A percentile compares a stretch with the other conserved stretches of the same genome.
Evolutionary conservation across 2,797 vertebrate species (phyloP).

Genomic region (Chelidonichthys spinosus): DNA sequence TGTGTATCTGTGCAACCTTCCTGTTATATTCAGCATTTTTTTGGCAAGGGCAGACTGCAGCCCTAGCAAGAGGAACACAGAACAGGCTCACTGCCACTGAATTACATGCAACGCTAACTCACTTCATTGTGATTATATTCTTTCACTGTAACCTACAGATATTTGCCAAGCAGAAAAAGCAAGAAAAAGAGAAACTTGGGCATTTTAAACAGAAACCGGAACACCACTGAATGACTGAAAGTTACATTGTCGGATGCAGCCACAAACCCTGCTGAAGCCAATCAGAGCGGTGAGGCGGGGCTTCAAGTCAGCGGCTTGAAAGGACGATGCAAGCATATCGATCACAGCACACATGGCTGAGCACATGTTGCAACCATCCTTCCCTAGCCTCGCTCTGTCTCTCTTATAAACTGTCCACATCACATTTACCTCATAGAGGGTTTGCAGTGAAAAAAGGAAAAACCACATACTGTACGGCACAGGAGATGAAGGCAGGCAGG

Average conservation of each 20-base stretch:
- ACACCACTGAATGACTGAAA: constrained; percentile 38
- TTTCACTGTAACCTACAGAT: constrained; percentile 66
- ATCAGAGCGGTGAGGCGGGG: constrained; percentile 56
- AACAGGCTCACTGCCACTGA: constrained; percentile 76
- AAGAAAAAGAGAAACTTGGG: constrained; percentile 42
- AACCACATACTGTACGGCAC: neutral
- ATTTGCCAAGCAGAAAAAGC: constrained; percentile 46
- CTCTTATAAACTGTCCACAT: constrained; percentile 41
- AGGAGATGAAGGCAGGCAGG: constrained; percentile 17
- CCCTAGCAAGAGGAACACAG: constrained; percentile 69
- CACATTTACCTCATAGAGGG: constrained; percentile 35
- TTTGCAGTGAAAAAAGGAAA: constrained; percentile 3
- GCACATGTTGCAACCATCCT: constrained; percentile 72
- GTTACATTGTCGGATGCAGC: constrained; percentile 49
- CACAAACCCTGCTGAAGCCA: constrained; percentile 60
- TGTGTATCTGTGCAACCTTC: constrained; percentile 27
- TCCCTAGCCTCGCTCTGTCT: constrained; percentile 33
- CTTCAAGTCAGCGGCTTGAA: constrained; percentile 67
- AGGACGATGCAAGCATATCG: constrained; percentile 71
- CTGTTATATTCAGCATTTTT: constrained; percentile 49
- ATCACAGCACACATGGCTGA: constrained; percentile 74
- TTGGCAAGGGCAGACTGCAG: constrained; percentile 34
- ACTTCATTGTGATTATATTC: constrained; percentile 69
- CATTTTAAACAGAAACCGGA: constrained; percentile 47
- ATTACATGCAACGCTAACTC: constrained; percentile 80